A percentile compares a stretch with the other conserved stretches of the same genome.
Conservation (phyloP, 2,797 vertebrate genomes). For the Echiichthys vipera region DNA sequence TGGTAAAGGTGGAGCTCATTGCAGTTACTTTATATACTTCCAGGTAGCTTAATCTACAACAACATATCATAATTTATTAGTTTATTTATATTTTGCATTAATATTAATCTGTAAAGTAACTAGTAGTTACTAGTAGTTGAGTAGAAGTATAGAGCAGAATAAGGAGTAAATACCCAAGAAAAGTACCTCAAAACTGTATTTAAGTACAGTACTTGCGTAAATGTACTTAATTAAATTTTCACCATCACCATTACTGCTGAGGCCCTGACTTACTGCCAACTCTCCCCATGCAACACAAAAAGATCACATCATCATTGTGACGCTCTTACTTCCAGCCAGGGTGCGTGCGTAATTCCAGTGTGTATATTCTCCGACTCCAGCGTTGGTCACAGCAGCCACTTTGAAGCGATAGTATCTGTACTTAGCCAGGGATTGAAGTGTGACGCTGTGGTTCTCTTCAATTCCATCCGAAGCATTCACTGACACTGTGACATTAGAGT, state of each 20-base stretch:
- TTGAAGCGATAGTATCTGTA: conserved; percentile 93
- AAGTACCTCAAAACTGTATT: no score
- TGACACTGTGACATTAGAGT: conserved; percentile 79
- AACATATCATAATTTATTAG: no score
- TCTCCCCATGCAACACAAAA: conserved; percentile 23
- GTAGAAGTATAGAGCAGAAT: no score
- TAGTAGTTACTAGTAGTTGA: no score
- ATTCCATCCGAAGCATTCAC: conserved; percentile 79
- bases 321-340: conserved; percentile 91
- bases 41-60: no score
- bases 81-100: no score
- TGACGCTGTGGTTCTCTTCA: conserved; percentile 76
- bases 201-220: no score
- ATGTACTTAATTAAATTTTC: no score
- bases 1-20: no score
- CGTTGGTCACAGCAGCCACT: conserved; percentile 91
- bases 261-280: conserved; percentile 16
- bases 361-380: conserved; percentile 89
- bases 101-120: no score
- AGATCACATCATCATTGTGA: conserved; percentile 22
- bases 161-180: no score
- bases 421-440: conserved; percentile 88
- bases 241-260: background rate
- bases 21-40: no score
- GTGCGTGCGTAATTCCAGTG: conserved; percentile 89